phyloP scores from a whole-genome alignment of 2,113 vertebrate species.

The Clarias batrachus region DNA sequence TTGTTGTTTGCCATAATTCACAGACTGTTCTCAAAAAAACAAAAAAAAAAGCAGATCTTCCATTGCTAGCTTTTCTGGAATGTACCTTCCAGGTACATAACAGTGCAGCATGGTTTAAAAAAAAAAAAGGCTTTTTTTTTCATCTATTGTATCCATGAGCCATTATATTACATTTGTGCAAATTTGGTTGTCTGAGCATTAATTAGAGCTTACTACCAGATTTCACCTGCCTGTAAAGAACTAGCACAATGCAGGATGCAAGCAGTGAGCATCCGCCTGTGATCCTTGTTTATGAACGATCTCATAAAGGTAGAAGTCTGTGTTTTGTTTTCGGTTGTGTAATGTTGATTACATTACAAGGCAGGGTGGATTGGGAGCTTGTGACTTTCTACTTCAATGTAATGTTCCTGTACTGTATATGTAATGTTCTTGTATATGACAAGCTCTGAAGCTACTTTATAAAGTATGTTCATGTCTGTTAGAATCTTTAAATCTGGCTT shows the following conservation, averaged over 20 bases:
- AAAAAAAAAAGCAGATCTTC: neutral
- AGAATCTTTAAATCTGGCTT: neutral
- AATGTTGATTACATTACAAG: neutral
- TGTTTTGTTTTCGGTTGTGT: neutral
- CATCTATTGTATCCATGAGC: neutral
- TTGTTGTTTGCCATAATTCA: neutral
- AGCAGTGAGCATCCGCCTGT: constrained; percentile 1
- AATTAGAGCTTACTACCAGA: neutral
- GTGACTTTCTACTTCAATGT: neutral
- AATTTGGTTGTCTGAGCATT: neutral
- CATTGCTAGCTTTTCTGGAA: constrained; percentile 9
- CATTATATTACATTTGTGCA: neutral
- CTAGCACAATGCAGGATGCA: neutral
- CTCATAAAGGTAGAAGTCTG: constrained; percentile 25
- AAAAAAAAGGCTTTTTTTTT: constrained; percentile 29
- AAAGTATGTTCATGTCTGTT: neutral
- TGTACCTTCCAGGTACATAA: constrained; percentile 13
- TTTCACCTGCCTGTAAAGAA: neutral
- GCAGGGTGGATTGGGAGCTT: neutral
- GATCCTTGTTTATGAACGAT: constrained; percentile 1
- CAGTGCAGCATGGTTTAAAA: constrained; percentile 27
- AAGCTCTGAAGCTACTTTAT: neutral
- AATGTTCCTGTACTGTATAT: neutral
- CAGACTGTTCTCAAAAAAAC: neutral
- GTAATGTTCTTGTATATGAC: neutral